Evolutionary conservation across 2,113 vertebrate species (phyloP).

Genomic region (Tichodroma muraria): DNA sequence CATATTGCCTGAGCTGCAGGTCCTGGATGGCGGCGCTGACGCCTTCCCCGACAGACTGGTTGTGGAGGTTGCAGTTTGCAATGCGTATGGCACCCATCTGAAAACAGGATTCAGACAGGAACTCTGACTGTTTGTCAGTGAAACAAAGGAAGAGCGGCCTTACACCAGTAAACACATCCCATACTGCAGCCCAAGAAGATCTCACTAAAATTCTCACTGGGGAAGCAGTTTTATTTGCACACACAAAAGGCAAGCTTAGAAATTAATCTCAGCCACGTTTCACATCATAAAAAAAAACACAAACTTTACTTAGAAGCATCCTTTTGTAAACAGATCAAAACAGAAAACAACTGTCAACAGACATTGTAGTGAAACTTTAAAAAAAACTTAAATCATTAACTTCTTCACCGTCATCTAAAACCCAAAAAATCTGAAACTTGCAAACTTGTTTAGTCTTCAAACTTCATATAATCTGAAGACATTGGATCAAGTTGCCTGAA

Average conservation of each 20-base stretch:
- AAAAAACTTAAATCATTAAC: neutral
- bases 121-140: neutral
- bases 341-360: neutral
- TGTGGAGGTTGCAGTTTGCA: constrained; percentile 96
- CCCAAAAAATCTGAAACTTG: neutral
- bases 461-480: neutral
- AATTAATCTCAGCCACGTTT: neutral
- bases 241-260: neutral
- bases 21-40: constrained; percentile 92
- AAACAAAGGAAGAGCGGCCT: neutral
- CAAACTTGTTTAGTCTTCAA: neutral
- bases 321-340: neutral
- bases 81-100: constrained; percentile 87
- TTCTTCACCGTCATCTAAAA: neutral
- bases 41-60: constrained; percentile 93
- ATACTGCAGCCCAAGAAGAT: neutral
- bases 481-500: neutral
- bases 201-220: neutral
- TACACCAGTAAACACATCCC: neutral
- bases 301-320: neutral
- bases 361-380: neutral
- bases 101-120: neutral
- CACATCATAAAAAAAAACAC: neutral
- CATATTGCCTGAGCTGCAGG: constrained; percentile 85
- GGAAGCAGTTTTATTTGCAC: too few species aligned